Base-by-base conservation (phyloP, 2,888 invertebrate species). In the Epinotia nisella region DNA sequence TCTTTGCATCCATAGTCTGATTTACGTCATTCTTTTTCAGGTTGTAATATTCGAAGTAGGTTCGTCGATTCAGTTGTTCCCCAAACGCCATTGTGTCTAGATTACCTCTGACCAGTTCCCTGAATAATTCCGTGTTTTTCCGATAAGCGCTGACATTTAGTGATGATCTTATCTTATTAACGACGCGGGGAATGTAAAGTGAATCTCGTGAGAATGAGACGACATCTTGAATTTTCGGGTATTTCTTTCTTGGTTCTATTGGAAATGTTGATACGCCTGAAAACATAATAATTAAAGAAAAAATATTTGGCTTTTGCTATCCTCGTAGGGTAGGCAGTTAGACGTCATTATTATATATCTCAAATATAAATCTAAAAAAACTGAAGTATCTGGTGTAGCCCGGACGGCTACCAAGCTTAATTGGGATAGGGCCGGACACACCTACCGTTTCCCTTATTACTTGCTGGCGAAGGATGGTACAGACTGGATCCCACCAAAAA, bases 201-300 rank as follows among this genome's bases (percentile, higher is more conserved):
- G 5, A 3, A 10, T 35, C 53, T 35, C 10, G 21, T 10, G 39
- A 24, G 15, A 56, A 41, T 2, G 41, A 39, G n/a, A 56, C n/a
- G 55, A 56, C 55, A 13, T 56, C 55, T 56, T 41, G 66, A 39
- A 66, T 66, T 13, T 9, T 56, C 2, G 55, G 55, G 11, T 66
- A 39, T 21, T n/a, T 66, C n/a, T 66, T 55, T 39, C 19, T 13
- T 1, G 39, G 1, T 55, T 66, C 55, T 24, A n/a, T 39, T 21
- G 41, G 1, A 19, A 9, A 19, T 7, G 10, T 4, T 35, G n/a
- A 11, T 53, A 65, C 11, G 21, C 65, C 65, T 65, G 19, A 21
- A 65, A 65, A 17, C 35, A 35, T 29, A 29, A 7, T 29, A 5
- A 29, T 29, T 4, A 29, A 7, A 29, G 29, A 29, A 29, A 29